Conservation (phyloP, 2,797 vertebrate genomes). For the Amniataba percoides region DNA sequence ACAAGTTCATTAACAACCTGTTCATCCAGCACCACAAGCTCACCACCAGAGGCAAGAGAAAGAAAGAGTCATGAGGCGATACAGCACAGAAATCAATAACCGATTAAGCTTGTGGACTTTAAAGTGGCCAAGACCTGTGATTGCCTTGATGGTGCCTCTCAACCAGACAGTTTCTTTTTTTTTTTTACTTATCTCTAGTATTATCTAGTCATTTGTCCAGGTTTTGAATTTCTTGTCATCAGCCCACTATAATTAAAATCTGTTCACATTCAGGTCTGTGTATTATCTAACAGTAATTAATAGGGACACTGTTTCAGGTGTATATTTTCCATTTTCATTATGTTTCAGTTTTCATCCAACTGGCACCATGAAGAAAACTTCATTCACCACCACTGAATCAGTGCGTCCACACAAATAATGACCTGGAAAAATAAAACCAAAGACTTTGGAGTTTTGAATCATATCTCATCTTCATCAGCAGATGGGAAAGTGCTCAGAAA, state of each 20-base stretch:
- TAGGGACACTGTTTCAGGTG: background rate
- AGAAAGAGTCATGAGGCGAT: constrained; percentile 69
- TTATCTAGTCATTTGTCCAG: background rate
- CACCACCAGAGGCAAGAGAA: constrained; percentile 77
- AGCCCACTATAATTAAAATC: background rate
- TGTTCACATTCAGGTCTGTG: background rate
- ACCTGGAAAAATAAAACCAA: background rate
- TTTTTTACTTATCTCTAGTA: background rate
- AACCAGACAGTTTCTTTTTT: background rate
- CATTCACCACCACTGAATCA: background rate
- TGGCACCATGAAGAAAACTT: background rate
- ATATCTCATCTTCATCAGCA: background rate
- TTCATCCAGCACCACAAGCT: constrained; percentile 79
- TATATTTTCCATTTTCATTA: background rate
- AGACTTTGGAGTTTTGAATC: background rate
- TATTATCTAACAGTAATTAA: background rate
- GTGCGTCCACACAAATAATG: too few relatives aligned
- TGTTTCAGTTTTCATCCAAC: background rate
- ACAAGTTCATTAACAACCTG: constrained; percentile 69
- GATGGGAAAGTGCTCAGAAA: background rate
- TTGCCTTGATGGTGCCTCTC: constrained; percentile 32
- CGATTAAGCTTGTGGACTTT: constrained; percentile 72
- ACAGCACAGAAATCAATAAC: constrained; percentile 72
- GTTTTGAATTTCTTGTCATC: background rate
- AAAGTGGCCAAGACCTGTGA: constrained; percentile 77